phyloP scores from a whole-genome alignment of 2,113 vertebrate genomes.

The Dendropsophus ebraccatus region DNA sequence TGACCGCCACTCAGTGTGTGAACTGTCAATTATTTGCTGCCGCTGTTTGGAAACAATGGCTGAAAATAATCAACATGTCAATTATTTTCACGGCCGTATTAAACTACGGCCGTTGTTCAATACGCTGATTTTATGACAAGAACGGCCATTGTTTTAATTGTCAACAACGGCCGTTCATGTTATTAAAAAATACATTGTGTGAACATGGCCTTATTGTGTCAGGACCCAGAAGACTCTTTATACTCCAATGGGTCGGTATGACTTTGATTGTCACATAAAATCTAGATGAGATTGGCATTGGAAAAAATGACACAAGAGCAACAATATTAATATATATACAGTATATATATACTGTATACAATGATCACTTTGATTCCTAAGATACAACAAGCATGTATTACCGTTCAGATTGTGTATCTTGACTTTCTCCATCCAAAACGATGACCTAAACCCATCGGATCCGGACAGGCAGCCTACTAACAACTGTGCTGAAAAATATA shows the following conservation, averaged over 20 bases:
- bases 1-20: too few relatives aligned
- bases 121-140: too few relatives aligned
- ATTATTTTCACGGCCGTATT: too few relatives aligned
- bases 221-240: not conserved
- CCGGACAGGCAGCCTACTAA: constrained; percentile 14
- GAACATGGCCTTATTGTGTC: not conserved
- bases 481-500: constrained; percentile 24
- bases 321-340: too few relatives aligned
- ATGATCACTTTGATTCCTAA: not conserved
- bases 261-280: not conserved
- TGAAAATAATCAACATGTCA: too few relatives aligned
- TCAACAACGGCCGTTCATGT: too few relatives aligned
- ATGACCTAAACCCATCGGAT: not conserved
- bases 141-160: too few relatives aligned
- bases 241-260: not conserved
- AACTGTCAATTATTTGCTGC: too few relatives aligned
- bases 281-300: not conserved
- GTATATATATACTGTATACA: too few relatives aligned
- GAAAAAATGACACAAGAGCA: not conserved
- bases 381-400: not conserved
- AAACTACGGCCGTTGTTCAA: too few relatives aligned
- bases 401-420: not conserved
- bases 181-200: too few relatives aligned
- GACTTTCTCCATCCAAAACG: not conserved
- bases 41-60: too few relatives aligned